Percentiles rank a stretch among this genome's conserved stretches.
Conservation (phyloP, 2,888 invertebrate species). For the Cheilosia variabilis region DNA sequence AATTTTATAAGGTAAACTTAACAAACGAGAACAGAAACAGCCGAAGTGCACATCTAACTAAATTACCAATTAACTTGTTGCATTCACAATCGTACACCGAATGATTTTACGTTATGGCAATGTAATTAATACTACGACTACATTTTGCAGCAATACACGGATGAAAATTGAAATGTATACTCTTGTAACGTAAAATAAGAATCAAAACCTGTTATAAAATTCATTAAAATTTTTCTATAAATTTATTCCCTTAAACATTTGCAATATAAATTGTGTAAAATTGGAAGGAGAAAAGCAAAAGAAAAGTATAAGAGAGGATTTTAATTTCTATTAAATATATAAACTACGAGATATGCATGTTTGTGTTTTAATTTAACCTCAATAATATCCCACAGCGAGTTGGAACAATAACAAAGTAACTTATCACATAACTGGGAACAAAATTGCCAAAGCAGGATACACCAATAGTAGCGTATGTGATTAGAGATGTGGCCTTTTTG, state of each 20-base stretch:
- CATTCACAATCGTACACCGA: slow-evolving; percentile 7
- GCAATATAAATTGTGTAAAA: slow-evolving; percentile 36
- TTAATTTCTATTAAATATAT: slow-evolving; percentile 32
- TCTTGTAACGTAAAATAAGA: background rate
- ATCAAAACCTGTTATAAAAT: slow-evolving; percentile 1
- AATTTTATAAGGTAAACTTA: slow-evolving; percentile 52
- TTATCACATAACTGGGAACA: too few species aligned
- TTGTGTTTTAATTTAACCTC: background rate
- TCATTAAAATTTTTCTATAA: slow-evolving; percentile 36
- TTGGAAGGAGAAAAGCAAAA: slow-evolving; percentile 28
- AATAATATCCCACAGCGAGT: too few species aligned
- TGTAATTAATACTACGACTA: background rate
- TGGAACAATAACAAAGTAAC: too few species aligned
- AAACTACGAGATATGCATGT: background rate
- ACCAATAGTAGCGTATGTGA: too few species aligned
- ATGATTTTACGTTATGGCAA: slow-evolving; percentile 17
- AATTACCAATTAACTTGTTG: slow-evolving; percentile 2
- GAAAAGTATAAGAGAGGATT: slow-evolving; percentile 4
- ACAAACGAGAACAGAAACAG: slow-evolving; percentile 7
- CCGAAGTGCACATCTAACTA: slow-evolving; percentile 3
- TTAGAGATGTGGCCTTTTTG: too few species aligned
- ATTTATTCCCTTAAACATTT: slow-evolving; percentile 15
- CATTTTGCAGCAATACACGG: slow-evolving; percentile 16
- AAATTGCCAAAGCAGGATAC: too few species aligned
- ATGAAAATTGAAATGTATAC: background rate